Conservation (phyloP, 1,140 invertebrate genomes). For the Parasteatoda tepidariorum region DNA sequence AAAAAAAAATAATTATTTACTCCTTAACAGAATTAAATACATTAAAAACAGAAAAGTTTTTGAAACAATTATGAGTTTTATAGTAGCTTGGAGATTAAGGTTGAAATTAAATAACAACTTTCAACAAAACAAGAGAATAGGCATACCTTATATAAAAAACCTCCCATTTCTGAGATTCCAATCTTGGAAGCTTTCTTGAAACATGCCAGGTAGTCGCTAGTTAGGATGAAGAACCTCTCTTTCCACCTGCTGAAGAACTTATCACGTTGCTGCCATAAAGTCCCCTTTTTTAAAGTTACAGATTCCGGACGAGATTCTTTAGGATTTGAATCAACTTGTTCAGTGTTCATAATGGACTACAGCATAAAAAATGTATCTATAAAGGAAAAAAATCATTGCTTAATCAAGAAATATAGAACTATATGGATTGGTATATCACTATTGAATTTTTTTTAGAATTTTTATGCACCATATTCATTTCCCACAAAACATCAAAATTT, state of each 20-base stretch:
- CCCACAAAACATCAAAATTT: too few species aligned
- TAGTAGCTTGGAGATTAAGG: too few species aligned
- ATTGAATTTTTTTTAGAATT: too few species aligned
- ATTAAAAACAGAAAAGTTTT: too few species aligned
- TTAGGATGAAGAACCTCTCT: slow-evolving; percentile 78
- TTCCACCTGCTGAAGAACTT: slow-evolving; percentile 78
- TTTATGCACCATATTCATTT: too few species aligned
- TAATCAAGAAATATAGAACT: too few species aligned
- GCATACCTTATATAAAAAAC: slow-evolving; percentile 77
- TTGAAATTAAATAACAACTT: too few species aligned
- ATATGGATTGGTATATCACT: too few species aligned
- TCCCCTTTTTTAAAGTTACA: slow-evolving; percentile 74
- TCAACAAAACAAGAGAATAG: too few species aligned
- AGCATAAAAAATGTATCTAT: slow-evolving; percentile 13
- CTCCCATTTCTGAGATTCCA: slow-evolving; percentile 78
- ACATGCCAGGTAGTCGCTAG: slow-evolving; percentile 78
- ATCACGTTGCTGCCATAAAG: slow-evolving; percentile 77
- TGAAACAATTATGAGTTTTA: too few species aligned
- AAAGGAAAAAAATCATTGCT: neutral
- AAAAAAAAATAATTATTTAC: too few species aligned
- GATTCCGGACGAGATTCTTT: slow-evolving; percentile 56
- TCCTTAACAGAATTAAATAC: too few species aligned
- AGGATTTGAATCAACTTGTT: slow-evolving; percentile 6
- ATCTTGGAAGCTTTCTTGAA: slow-evolving; percentile 75
- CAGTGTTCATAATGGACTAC: slow-evolving; percentile 45